These are phyloP conservation scores for Rhagoletis pomonella DNA, from an alignment of 1,140 invertebrate genomes.

Conservation along the genomic window DNA sequence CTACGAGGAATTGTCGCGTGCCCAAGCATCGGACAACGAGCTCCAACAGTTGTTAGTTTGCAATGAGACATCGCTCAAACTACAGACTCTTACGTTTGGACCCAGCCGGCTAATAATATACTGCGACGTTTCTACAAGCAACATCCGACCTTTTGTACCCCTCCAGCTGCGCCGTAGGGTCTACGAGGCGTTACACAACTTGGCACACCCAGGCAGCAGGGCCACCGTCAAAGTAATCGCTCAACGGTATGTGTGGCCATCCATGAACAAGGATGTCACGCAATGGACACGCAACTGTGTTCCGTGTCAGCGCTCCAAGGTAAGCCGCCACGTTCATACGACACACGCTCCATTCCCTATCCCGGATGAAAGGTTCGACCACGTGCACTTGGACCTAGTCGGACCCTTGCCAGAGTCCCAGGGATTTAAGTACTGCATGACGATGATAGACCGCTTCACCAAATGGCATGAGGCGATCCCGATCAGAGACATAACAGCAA, in stretches of 20 bases:
- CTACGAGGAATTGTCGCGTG: conserved; percentile 16
- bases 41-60: neutral
- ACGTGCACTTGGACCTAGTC: neutral
- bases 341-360: neutral
- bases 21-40: conserved; percentile 26
- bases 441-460: too few relatives aligned
- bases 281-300: neutral
- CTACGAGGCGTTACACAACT: too few relatives aligned
- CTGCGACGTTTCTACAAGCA: too few relatives aligned
- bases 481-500: too few relatives aligned
- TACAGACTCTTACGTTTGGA: too few relatives aligned
- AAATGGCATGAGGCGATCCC: too few relatives aligned
- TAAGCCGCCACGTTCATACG: neutral
- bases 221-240: too few relatives aligned
- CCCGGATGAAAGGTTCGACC: conserved; percentile 8
- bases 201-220: too few relatives aligned
- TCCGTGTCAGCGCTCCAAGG: conserved; percentile 37
- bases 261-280: conserved; percentile 15
- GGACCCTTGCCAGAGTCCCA: neutral
- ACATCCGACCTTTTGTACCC: too few relatives aligned
- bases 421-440: too few relatives aligned
- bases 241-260: conserved; percentile 8
- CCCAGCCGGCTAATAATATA: too few relatives aligned
- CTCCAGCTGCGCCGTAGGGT: too few relatives aligned
- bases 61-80: conserved; percentile 11